Base-by-base conservation (phyloP, 1,140 invertebrate genomes). In the Coboldia fuscipes region DNA sequence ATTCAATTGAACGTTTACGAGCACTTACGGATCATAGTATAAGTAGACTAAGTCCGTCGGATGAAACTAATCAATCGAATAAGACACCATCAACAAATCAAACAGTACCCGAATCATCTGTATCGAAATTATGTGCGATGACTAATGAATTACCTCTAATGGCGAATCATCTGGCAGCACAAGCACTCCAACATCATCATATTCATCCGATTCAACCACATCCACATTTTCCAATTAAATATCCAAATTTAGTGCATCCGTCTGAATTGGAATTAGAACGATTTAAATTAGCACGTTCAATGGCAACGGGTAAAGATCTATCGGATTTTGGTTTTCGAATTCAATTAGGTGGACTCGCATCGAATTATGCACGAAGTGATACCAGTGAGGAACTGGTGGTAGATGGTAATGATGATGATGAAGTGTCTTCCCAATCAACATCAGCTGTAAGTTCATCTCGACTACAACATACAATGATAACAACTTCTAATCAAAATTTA, bases 241-340 rank as follows among this genome's bases (percentile, higher is more conserved):
- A 20, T 12, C 19, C 22, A 14, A 23, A 14, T 14, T 13, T 9
- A 23, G 13, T 33, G 20, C 8, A 16, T 12, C 32, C 32, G 23
- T 16, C 32, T 27, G 33, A 34, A 18, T 19, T 54, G 42, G 52
- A 55, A 40, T 38, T 55, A 35, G 52, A 55, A 39, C 45, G 51
- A 33, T 45, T 55, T 36, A 55, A 55, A 32, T 42, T 55, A 39
- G 40, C 48, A 8, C 37, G 39, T 12, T 39, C 50, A 13, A 43
- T 45, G 21, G 37, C 38, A 33, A 43, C 50, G 17, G 43, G 46
- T 3, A 33, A 33, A 22, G 52, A 55, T 26, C 41, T 55, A 17
- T 52, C 50, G 26, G 51, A 55, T 42, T 55, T 54, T 35, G 52
- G 52, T 15, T 55, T 55, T 38, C 42, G 52, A 46, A 55, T 55